Percentiles rank a stretch among this genome's conserved stretches.
Conservation (phyloP, 2,113 vertebrate species). For the Oophaga pumilio region DNA sequence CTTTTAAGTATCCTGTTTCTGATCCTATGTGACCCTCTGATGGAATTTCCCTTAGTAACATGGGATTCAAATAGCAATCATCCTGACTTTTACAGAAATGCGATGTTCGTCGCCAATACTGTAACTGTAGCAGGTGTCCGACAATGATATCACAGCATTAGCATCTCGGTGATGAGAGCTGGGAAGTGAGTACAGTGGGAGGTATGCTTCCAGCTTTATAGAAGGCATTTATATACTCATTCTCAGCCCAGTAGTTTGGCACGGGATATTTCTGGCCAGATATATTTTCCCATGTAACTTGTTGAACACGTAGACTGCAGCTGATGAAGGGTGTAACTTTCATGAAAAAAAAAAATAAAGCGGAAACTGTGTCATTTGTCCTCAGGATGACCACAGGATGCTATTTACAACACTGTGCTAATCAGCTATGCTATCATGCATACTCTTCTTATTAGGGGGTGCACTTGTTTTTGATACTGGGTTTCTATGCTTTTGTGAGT, state of each 20-base stretch:
- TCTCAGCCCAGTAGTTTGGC: neutral
- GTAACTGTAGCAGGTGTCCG: slow-evolving; percentile 15
- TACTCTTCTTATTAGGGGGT: too few species aligned
- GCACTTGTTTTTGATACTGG: too few species aligned
- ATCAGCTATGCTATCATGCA: too few species aligned
- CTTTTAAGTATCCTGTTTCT: neutral
- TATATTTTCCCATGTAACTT: slow-evolving; percentile 4
- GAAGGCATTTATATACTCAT: neutral
- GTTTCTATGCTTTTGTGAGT: too few species aligned
- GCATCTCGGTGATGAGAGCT: neutral
- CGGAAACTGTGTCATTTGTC: neutral
- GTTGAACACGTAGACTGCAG: neutral
- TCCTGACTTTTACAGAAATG: neutral
- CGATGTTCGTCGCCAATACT: neutral
- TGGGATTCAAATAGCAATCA: neutral
- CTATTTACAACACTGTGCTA: neutral
- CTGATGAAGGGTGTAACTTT: neutral
- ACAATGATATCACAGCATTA: slow-evolving; percentile 3
- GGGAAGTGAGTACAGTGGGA: neutral
- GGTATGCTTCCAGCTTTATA: neutral
- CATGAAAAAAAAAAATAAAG: neutral
- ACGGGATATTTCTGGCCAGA: neutral
- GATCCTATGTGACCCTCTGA: neutral
- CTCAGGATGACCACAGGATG: neutral
- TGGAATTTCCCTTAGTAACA: neutral